Evolutionary conservation across 1,140 invertebrate species (phyloP).

Genomic region (Pygmarrhopalites habei): DNA sequence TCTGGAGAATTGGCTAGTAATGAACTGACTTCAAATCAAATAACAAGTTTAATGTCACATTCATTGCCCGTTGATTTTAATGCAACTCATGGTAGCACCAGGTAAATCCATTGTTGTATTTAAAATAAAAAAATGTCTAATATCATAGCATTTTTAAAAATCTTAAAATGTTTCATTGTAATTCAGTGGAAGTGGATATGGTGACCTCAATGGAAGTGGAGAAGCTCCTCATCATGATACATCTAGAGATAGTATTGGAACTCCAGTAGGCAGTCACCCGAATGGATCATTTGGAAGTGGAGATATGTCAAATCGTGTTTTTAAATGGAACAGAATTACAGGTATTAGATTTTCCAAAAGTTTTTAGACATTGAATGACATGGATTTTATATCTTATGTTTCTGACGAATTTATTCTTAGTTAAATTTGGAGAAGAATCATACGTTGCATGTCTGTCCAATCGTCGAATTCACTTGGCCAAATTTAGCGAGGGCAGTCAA

Average conservation of each 20-base stretch:
- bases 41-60: slow-evolving; percentile 17
- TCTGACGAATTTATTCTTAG: slow-evolving; percentile 44
- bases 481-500: slow-evolving; percentile 41
- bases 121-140: too few relatives aligned
- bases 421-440: slow-evolving; percentile 69
- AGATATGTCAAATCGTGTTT: too few relatives aligned
- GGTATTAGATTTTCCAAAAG: slow-evolving; percentile 9
- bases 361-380: neutral
- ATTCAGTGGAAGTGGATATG: slow-evolving; percentile 5
- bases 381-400: neutral
- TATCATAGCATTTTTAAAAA: too few relatives aligned
- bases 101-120: too few relatives aligned
- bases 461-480: slow-evolving; percentile 72
- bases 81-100: too few relatives aligned
- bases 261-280: too few relatives aligned
- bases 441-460: slow-evolving; percentile 80
- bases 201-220: neutral
- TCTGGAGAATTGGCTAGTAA: slow-evolving; percentile 70
- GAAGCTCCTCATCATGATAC: slow-evolving; percentile 8
- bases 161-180: too few relatives aligned
- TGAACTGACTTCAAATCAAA: slow-evolving; percentile 20
- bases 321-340: slow-evolving; percentile 33
- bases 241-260: too few relatives aligned
- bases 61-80: slow-evolving; percentile 21
- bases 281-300: too few relatives aligned